These are phyloP conservation scores for Merops nubicus DNA, from an alignment of 2,113 vertebrate genomes.

Conservation along the genomic window DNA sequence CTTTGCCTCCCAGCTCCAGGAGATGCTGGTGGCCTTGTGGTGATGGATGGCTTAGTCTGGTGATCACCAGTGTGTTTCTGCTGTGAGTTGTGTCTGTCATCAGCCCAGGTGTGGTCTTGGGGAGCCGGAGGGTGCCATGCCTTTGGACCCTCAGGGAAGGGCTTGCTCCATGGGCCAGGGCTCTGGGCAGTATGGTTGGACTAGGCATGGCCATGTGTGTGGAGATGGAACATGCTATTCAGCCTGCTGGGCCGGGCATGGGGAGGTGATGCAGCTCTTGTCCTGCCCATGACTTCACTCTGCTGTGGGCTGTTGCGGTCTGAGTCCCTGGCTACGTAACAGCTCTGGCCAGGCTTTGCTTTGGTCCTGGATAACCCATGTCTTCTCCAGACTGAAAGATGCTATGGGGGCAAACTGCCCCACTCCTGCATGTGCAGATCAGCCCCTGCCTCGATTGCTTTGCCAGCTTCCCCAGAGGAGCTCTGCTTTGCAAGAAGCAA, in stretches of 20 bases:
- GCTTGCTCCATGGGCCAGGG: neutral
- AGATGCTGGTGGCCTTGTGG: neutral
- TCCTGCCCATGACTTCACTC: neutral
- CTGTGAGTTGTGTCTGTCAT: neutral
- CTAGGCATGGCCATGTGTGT: neutral
- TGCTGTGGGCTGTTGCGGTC: neutral
- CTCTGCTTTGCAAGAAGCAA: neutral
- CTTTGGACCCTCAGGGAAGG: neutral
- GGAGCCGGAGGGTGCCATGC: neutral
- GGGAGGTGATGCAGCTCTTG: rapidly evolving
- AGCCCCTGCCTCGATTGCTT: neutral
- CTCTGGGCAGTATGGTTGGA: rapidly evolving
- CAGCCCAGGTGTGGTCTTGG: rapidly evolving
- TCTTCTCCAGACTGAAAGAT: neutral
- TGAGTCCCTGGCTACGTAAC: neutral
- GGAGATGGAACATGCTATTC: neutral
- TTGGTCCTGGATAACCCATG: neutral
- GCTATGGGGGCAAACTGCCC: neutral
- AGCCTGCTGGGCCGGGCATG: neutral
- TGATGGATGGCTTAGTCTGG: neutral
- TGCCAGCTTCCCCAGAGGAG: neutral
- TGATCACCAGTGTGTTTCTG: neutral
- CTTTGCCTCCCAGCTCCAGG: neutral
- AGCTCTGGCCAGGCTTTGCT: neutral
- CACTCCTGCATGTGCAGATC: neutral